Evolutionary conservation across 2,888 invertebrate species (phyloP), one percentile per base, ranked within the genome.

Genomic region (Penaeus monodon): DNA sequence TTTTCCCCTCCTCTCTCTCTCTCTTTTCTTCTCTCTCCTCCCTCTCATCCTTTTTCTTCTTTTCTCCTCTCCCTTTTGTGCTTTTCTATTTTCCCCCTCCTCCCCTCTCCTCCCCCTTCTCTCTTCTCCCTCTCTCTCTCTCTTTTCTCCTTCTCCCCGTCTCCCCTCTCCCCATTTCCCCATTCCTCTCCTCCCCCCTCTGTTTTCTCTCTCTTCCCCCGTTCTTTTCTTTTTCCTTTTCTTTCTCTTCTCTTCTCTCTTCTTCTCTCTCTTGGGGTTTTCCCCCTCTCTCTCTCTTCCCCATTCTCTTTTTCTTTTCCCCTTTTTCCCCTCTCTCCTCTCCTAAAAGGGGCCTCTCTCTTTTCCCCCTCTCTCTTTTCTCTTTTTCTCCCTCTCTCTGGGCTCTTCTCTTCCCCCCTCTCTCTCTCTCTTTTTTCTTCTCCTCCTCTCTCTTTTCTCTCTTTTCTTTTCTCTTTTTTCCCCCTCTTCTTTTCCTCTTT

Each of bases 301-400:
- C 74, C 33, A n/a, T n/a, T n/a, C n/a, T n/a, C n/a, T n/a, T n/a
- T n/a, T n/a, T 33, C 33, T 33, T 74, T 33, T 74, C 74, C 33
- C 74, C 33, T 33, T 74, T 33, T 74, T 74, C 74, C 33, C 74
- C 33, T 33, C 33, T 33, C 33, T 33, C 33, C 74, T 74, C 74
- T 74, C 74, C 33, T 33, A n/a, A n/a, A n/a, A n/a, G n/a, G n/a
- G 1, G n/a, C 22, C 24, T 17, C 1, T 24, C 12, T 33, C 2
- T 24, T 22, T 4, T 29, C 38, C 12, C 38, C 74, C 12, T 44
- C 38, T n/a, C 22, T n/a, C 38, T 38, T 1, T 38, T 29, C 33
- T 29, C 74, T 74, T 33, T 74, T 33, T 74, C 74, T 74, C 74
- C 33, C 74, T 74, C 74, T 74, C 74, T 74, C 74, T 74, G n/a